Conservation (phyloP, 1,140 invertebrate species). For the Ctenoplectra terminalis region DNA sequence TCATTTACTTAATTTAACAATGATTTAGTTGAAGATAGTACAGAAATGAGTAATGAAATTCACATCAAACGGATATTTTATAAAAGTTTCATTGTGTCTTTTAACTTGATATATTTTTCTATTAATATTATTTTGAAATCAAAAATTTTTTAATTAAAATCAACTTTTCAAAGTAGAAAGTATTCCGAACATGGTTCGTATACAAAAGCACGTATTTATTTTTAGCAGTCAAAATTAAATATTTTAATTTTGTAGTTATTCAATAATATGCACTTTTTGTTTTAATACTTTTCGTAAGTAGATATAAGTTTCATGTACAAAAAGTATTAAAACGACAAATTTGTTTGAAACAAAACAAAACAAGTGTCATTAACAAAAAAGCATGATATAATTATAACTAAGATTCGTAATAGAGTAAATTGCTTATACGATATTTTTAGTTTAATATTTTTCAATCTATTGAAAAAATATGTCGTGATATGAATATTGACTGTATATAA, state of each 20-base stretch:
- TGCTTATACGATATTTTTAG: constrained; percentile 2
- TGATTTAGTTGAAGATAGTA: constrained; percentile 24
- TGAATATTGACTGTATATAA: constrained; percentile 45
- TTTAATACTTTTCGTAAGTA: constrained; percentile 16
- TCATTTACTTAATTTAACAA: constrained; percentile 16
- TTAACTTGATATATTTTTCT: constrained; percentile 32
- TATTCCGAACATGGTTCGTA: neutral
- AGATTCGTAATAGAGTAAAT: neutral
- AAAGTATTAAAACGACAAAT: constrained; percentile 27
- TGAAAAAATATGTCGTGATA: constrained; percentile 29
- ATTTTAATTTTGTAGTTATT: constrained; percentile 3
- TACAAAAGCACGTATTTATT: neutral
- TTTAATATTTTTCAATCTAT: constrained; percentile 23
- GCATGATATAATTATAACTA: constrained; percentile 9
- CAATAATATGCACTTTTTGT: neutral
- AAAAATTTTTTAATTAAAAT: neutral
- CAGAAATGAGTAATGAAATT: constrained; percentile 3
- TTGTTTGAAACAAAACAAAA: constrained; percentile 4
- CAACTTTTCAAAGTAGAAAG: neutral
- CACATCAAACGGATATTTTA: constrained; percentile 24
- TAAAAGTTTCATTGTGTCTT: constrained; percentile 42
- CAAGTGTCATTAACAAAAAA: neutral
- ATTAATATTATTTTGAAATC: constrained; percentile 40
- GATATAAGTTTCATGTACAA: neutral
- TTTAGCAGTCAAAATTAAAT: constrained; percentile 1